Evolutionary conservation across 2,888 invertebrate genomes (phyloP), one percentile per base, ranked within the genome.

Genomic region (Drosophila cyrtoloma): DNA sequence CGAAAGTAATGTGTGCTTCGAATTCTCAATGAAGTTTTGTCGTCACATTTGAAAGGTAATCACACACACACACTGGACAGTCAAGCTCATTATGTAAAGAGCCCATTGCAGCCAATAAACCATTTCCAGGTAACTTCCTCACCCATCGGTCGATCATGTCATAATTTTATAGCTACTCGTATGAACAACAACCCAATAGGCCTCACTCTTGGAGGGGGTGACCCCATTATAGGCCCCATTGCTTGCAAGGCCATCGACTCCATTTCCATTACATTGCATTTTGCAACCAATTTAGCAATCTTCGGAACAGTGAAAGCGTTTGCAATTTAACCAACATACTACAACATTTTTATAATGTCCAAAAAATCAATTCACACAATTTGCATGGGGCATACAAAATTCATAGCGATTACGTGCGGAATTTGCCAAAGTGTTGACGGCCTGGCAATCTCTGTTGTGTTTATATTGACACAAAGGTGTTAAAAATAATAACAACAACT

Each of bases 31-130:
- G 51, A 81, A 70, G 57, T 55, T 67, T 72, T 26, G 75, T 67
- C 82, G 88, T 82, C 89, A 84, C 79, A 72, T 74, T 79, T 67
- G 79, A 89, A 77, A 76, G 68, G 75, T 67, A 62, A 26, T 26
- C 37, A 47, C 35, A 61, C 47, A 28, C 32, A 32, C 53, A 62
- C 58, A 69, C n/a, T 32, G 55, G 16, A 52, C 44, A 28, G 42
- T 33, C n/a, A 44, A 57, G 53, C 82, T 78, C 84, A 86, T 90
- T 89, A 86, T 90, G 84, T 86, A 90, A 90, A 69, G 76, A 72
- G 81, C 57, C n/a, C 64, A 59, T 33, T 73, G 73, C 74, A 68
- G 82, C 75, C 82, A 83, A 84, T 79, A 91, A 91, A 83, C 84
- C 74, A 74, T 73, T 79, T 79, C 61, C 77, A 81, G 84, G 73